Evolutionary conservation across 2,888 invertebrate genomes (phyloP).

Genomic region (Agrochola macilenta): DNA sequence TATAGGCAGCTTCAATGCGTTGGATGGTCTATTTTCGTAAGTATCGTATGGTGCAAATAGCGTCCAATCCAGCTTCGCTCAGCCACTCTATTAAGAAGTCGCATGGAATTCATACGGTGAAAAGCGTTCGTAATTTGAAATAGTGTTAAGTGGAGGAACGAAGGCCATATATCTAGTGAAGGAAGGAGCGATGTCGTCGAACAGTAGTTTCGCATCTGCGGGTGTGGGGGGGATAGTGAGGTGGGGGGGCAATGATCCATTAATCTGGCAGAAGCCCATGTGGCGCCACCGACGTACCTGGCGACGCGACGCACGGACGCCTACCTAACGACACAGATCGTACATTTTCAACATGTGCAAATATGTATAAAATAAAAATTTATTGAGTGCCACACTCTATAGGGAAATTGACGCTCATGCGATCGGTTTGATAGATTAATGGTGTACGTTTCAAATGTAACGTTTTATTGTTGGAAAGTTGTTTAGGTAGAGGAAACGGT

Average conservation of each 20-base stretch:
- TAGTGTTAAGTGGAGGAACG: conserved; percentile 80
- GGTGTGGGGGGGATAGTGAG: conserved; percentile 75
- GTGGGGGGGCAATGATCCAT: conserved; percentile 95
- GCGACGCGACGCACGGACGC: conserved; percentile 89
- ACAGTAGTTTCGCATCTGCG: conserved; percentile 87
- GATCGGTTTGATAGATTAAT: conserved; percentile 34
- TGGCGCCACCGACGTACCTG: conserved; percentile 92
- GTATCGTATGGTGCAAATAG: conserved; percentile 70
- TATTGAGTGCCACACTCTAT: conserved; percentile 61
- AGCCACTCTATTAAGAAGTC: conserved; percentile 53
- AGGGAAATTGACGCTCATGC: conserved; percentile 48
- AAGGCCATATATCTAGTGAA: conserved; percentile 82
- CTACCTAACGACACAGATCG: conserved; percentile 87
- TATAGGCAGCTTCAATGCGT: conserved; percentile 71
- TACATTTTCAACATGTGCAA: conserved; percentile 84
- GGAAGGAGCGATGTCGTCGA: conserved; percentile 85
- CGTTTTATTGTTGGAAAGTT: conserved; percentile 1
- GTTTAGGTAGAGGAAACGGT: background rate
- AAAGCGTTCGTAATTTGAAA: conserved; percentile 64
- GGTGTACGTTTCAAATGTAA: background rate
- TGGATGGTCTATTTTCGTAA: conserved; percentile 66
- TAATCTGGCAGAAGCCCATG: conserved; percentile 95
- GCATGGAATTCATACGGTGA: conserved; percentile 45
- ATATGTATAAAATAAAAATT: conserved; percentile 72
- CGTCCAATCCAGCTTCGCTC: conserved; percentile 41